Conservation (phyloP, 1,140 invertebrate species). For the Listronotus oregonensis region DNA sequence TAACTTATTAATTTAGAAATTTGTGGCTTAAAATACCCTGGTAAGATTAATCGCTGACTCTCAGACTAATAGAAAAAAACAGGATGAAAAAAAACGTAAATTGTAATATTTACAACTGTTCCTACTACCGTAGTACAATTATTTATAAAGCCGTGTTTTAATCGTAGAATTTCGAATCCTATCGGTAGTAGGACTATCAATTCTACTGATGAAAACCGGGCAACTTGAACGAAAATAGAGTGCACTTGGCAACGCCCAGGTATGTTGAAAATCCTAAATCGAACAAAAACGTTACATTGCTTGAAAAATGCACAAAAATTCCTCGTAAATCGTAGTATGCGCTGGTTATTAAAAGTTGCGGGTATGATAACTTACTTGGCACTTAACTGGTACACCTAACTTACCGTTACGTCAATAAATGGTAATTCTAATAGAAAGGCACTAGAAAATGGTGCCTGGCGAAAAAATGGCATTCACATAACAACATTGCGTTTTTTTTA, state of each 20-base stretch:
- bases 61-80: neutral
- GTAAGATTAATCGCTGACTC: too few species aligned
- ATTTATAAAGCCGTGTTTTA: slow-evolving; percentile 16
- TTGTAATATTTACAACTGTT: slow-evolving; percentile 33
- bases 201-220: neutral
- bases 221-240: slow-evolving; percentile 8
- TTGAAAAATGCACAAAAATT: slow-evolving; percentile 28
- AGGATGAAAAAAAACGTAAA: slow-evolving; percentile 12
- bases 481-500: too few species aligned
- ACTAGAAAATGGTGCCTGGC: too few species aligned
- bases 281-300: slow-evolving; percentile 14
- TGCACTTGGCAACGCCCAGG: slow-evolving; percentile 22
- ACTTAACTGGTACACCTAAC: neutral
- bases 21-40: too few species aligned
- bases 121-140: slow-evolving; percentile 16
- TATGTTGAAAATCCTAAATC: slow-evolving; percentile 16
- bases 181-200: neutral
- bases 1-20: too few species aligned
- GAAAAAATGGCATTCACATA: too few species aligned
- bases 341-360: neutral
- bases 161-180: slow-evolving; percentile 2
- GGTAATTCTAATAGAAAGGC: too few species aligned
- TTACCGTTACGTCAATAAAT: neutral
- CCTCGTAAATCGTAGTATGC: slow-evolving; percentile 20
- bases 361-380: neutral